phyloP scores from a whole-genome alignment of 35 echinoderm and acorn worm genomes.

The Apostichopus parvimensis region DNA sequence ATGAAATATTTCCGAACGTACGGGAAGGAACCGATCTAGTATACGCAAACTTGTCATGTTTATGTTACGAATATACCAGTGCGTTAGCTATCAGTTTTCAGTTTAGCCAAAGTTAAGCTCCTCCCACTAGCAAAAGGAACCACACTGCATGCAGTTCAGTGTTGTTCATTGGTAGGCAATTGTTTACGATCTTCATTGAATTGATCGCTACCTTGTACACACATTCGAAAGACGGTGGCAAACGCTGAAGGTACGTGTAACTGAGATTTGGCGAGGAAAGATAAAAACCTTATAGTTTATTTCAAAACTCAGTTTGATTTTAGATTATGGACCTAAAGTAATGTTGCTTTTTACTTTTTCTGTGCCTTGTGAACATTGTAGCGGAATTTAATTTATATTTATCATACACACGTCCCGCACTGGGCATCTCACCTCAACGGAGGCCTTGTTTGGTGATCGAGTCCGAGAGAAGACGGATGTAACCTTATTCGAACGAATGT shows the following conservation, averaged over 20 bases:
- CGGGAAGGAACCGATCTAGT: background rate
- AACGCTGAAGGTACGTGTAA: background rate
- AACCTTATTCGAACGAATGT: background rate
- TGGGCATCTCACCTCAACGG: background rate
- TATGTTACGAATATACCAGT: background rate
- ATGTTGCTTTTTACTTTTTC: no score
- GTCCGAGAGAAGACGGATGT: background rate
- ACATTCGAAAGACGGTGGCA: no score
- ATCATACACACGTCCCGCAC: background rate
- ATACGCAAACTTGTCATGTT: background rate
- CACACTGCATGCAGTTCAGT: background rate
- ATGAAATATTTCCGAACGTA: slow-evolving; percentile 2
- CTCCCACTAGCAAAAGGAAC: background rate
- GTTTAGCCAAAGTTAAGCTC: background rate
- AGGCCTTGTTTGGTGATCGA: background rate
- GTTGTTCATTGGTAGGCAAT: background rate
- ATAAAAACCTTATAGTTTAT: no score
- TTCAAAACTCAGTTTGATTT: no score
- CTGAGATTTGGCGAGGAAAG: background rate
- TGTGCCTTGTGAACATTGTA: no score
- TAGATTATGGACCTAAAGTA: no score
- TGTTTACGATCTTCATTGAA: background rate
- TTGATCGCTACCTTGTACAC: background rate
- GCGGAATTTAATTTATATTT: background rate
- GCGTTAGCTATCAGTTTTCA: background rate